Evolutionary conservation across 1,140 invertebrate species (phyloP), one percentile per base, ranked within the genome.

Genomic region (Trichoplusia ni): DNA sequence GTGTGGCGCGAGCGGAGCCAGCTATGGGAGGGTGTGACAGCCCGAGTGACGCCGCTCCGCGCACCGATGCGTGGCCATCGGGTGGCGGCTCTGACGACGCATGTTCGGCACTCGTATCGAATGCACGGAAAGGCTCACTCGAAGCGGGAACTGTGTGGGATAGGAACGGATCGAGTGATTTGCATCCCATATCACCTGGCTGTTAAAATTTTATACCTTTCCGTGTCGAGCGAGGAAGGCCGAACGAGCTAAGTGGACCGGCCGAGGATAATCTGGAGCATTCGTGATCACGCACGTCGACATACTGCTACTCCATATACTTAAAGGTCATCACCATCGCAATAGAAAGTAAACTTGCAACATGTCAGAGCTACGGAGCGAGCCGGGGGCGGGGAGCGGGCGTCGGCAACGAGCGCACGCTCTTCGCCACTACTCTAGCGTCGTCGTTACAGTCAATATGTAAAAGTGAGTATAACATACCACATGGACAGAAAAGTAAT

Each of bases 151-250:
- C n/a, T 46, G 72, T 79, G 76, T 79, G 69, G 79, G 81, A 58
- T 68, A 72, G 85, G 82, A 81, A 67, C 67, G 79, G 84, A 74
- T 73, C 67, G 68, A 85, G 77, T 84, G 80, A 86, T 75, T 80
- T 89, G 86, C 87, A 90, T 90, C 86, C 86, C 87, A 90, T 90
- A 89, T 90, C 86, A 89, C 84, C 86, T 86, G 82, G 82, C 86
- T 80, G 75, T 84, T 75, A 73, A 72, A 86, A 90, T 90, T 90
- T 89, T 90, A 90, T 90, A 90, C 87, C 87, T 90, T 90, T 90
- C 87, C 87, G 84, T 85, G 84, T 83, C 78, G 84, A 90, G 84
- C 87, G 87, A 90, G 85, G 82, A 78, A 84, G 84, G 87, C 87
- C 87, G 84, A 84, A 82, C 80, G 85, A 86, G 73, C 86, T 89